Evolutionary conservation across 2,113 vertebrate genomes (phyloP).

Genomic region (Grus americana): DNA sequence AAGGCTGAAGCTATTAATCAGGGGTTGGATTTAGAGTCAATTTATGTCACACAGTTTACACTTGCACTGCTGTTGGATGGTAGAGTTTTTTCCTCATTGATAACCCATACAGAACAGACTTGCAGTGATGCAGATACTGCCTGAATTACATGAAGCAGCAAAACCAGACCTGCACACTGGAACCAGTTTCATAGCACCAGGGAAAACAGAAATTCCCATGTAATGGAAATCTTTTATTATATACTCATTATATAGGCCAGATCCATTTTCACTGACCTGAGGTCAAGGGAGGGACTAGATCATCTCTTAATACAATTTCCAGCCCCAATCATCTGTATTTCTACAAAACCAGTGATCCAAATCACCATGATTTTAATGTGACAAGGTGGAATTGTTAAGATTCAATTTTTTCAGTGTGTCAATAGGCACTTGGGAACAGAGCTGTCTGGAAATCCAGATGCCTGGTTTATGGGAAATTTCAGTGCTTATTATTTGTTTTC

Average conservation of each 20-base stretch:
- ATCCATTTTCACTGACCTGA: neutral
- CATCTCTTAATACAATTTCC: neutral
- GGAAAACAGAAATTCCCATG: neutral
- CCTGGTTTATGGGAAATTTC: neutral
- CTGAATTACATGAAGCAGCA: neutral
- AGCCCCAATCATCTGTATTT: neutral
- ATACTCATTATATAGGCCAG: neutral
- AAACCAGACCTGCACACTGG: neutral
- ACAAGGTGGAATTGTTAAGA: neutral
- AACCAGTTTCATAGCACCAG: neutral
- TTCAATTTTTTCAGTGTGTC: accelerated
- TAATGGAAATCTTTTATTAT: neutral
- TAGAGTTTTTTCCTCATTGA: neutral
- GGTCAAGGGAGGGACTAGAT: neutral
- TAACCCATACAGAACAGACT: neutral
- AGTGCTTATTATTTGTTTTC: neutral
- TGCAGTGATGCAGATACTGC: neutral
- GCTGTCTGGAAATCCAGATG: neutral
- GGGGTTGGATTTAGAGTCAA: neutral
- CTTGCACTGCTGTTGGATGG: neutral
- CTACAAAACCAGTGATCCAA: neutral
- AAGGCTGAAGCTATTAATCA: neutral
- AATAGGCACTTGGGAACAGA: neutral
- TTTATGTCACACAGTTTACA: neutral
- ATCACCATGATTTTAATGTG: neutral